A percentile compares a stretch with the other conserved stretches of the same genome.
Evolutionary conservation across 23 tunicate species (phyloP).

Genomic region (Styela plicata): DNA sequence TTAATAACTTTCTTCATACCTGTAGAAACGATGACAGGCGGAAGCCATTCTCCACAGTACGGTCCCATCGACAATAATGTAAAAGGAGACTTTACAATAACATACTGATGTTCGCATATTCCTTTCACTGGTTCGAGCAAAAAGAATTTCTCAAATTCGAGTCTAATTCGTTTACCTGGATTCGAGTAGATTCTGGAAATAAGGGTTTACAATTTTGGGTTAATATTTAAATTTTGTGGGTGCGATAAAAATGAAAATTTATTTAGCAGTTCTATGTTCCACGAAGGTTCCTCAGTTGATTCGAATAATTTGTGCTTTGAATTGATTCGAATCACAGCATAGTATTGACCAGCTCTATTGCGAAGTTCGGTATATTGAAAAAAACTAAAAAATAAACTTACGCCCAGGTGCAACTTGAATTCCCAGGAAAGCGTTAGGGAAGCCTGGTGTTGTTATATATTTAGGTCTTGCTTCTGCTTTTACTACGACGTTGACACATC

Average conservation of each 20-base stretch:
- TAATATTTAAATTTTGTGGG: not conserved
- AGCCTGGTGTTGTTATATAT: constrained; percentile 14
- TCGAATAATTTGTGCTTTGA: no score
- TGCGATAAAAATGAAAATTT: not conserved
- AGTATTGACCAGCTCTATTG: no score
- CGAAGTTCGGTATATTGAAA: no score
- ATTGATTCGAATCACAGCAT: no score
- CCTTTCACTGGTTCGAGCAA: constrained; percentile 16
- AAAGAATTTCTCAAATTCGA: constrained; percentile 17
- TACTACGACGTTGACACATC: not conserved
- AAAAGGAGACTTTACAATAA: constrained; percentile 25
- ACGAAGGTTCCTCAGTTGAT: no score
- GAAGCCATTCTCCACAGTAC: constrained; percentile 1
- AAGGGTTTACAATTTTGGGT: no score
- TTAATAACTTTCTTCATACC: constrained; percentile 1
- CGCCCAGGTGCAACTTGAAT: constrained; percentile 23
- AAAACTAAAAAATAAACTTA: constrained; percentile 7
- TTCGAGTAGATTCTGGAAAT: constrained; percentile 16
- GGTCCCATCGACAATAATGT: constrained; percentile 25
- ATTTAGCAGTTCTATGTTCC: no score
- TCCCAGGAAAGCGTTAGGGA: constrained; percentile 28
- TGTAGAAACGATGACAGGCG: constrained; percentile 21
- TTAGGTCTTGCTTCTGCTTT: constrained; percentile 31
- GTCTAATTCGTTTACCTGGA: constrained; percentile 7
- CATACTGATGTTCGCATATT: constrained; percentile 25